Percentiles rank a stretch among this genome's conserved stretches.
phyloP scores from a whole-genome alignment of 2,797 vertebrate genomes.

The Schizopygopsis pylzovi region DNA sequence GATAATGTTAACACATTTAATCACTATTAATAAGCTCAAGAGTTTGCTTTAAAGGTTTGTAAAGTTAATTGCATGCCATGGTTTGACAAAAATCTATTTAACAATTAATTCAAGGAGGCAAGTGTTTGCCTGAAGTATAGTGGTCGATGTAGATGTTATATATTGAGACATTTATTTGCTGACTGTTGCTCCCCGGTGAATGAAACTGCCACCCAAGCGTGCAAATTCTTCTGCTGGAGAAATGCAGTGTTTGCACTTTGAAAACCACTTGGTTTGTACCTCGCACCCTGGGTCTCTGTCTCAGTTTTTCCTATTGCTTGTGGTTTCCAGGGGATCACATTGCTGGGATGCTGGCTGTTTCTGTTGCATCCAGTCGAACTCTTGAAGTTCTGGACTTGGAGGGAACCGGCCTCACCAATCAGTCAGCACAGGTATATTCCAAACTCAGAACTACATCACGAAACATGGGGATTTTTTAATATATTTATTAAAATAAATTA shows the following conservation, averaged over 20 bases:
- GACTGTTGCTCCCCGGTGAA: slow-evolving; percentile 23
- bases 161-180: slow-evolving; percentile 39
- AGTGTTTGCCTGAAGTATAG: slow-evolving; percentile 5
- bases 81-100: slow-evolving; percentile 3
- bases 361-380: slow-evolving; percentile 94
- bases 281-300: not conserved
- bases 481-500: not conserved
- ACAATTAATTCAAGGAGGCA: slow-evolving; percentile 24
- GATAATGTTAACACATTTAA: not conserved
- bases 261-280: slow-evolving; percentile 19
- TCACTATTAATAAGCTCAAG: not conserved
- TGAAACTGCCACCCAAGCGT: slow-evolving; percentile 21
- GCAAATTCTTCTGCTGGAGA: slow-evolving; percentile 7
- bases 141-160: not conserved
- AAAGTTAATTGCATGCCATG: not conserved
- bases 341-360: slow-evolving; percentile 90
- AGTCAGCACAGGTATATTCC: slow-evolving; percentile 85
- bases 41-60: not conserved
- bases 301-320: slow-evolving; percentile 20
- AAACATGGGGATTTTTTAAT: not conserved
- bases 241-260: slow-evolving; percentile 48
- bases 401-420: slow-evolving; percentile 93
- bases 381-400: slow-evolving; percentile 94
- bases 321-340: slow-evolving; percentile 85
- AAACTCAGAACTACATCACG: not conserved